Conservation (phyloP, 2,888 invertebrate genomes). For the Cephonodes hylas region DNA sequence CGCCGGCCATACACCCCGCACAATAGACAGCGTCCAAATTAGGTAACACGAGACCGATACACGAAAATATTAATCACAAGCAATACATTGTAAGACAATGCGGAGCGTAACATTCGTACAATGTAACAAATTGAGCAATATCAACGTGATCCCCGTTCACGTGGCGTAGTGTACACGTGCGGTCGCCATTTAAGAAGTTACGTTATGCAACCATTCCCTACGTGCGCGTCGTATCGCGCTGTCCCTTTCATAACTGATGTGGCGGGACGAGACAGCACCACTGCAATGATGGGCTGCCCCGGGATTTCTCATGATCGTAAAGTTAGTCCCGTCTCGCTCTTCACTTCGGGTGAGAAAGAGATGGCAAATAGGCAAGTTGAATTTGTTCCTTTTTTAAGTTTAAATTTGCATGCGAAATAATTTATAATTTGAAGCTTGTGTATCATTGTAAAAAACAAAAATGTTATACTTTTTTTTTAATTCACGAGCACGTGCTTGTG, state of each 20-base stretch:
- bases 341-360: too few species aligned
- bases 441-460: too few species aligned
- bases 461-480: too few species aligned
- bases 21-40: background rate
- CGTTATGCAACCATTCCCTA: background rate
- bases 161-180: background rate
- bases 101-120: background rate
- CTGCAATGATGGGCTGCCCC: background rate
- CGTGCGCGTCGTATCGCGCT: background rate
- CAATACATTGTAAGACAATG: background rate
- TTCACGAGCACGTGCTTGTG: too few species aligned
- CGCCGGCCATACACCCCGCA: background rate
- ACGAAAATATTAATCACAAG: background rate
- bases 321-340: too few species aligned
- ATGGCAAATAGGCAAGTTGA: too few species aligned
- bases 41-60: background rate
- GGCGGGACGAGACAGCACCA: background rate
- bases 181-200: background rate
- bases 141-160: background rate
- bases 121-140: conserved; percentile 9
- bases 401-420: too few species aligned
- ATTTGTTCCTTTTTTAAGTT: too few species aligned
- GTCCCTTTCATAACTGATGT: background rate
- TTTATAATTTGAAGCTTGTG: too few species aligned
- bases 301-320: background rate